A percentile compares a stretch with the other conserved stretches of the same genome.
Evolutionary conservation across 2,797 vertebrate species (phyloP).

Genomic region (Hoplostethus atlanticus): DNA sequence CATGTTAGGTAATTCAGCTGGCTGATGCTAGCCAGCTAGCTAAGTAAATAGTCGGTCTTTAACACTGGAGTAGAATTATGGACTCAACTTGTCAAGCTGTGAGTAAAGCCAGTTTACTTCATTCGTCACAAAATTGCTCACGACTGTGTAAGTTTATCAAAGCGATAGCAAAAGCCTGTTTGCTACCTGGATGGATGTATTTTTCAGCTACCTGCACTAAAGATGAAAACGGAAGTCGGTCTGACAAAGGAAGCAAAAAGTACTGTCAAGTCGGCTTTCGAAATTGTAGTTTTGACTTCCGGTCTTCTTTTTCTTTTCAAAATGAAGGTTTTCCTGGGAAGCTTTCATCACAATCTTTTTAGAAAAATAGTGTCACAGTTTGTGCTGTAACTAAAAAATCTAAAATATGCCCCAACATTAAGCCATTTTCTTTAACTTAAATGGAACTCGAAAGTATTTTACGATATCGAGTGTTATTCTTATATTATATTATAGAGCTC

Average conservation of each 20-base stretch:
- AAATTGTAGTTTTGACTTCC: conserved; percentile 37
- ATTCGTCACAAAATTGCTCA: conserved; percentile 6
- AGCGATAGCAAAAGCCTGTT: conserved; percentile 4
- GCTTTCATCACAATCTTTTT: background rate
- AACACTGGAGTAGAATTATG: conserved; percentile 51
- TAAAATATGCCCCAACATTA: background rate
- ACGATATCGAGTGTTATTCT: no score
- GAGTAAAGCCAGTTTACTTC: conserved; percentile 1
- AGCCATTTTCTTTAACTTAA: no score
- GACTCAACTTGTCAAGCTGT: conserved; percentile 25
- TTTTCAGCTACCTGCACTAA: conserved; percentile 78
- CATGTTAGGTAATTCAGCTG: conserved; percentile 83
- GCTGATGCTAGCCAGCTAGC: conserved; percentile 83
- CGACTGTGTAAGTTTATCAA: background rate
- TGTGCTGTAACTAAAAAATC: background rate
- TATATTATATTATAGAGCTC: no score
- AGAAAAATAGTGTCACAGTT: background rate
- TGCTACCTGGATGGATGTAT: conserved; percentile 43
- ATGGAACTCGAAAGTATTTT: no score
- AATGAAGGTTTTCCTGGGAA: conserved; percentile 51
- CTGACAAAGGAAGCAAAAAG: conserved; percentile 85
- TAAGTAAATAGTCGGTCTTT: conserved; percentile 73
- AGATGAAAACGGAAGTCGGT: conserved; percentile 85
- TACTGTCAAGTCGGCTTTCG: conserved; percentile 50
- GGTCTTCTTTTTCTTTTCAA: conserved; percentile 22